Base-by-base conservation (phyloP, 1,140 invertebrate genomes). In the Nasonia giraulti region DNA sequence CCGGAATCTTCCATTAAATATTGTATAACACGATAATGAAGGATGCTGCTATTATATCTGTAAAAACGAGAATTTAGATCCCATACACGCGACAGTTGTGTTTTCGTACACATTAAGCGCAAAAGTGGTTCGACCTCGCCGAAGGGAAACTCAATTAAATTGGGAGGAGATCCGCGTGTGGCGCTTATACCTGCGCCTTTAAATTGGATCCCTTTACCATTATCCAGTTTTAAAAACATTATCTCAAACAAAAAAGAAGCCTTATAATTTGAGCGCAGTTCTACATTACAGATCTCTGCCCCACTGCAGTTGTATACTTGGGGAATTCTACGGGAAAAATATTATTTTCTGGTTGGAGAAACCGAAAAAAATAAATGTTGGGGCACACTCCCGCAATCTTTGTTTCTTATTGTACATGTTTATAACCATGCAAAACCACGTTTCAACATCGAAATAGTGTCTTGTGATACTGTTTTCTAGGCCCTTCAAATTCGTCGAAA, bases 71-170 rank as follows among this genome's bases (percentile, higher is more conserved):
- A 77, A 31, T 68, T 77, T 77, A 68, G 14, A 76, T 50, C 0
- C 40, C 2, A 50, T 50, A 44, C 40, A 78, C 62, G 47, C 5
- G 62, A 83, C 82, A 78, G 82, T 69, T 83, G 74, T 83, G 40
- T 83, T 78, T 69, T 78, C 66, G 82, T 83, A 50, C 40, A 62
- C 75, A 62, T 79, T 84, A 84, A 62, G 20, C 27, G 77, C 74
- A 80, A 84, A 84, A 84, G 50, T 85, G 73, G 44, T 33, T 69
- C 44, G 84, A 81, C 79, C 79, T 81, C 84, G 79, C 84, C 84
- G 79, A 81, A 77, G 79, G 79, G 71, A 81, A 77, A 85, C 79
- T 77, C 73, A 68, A 85, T 85, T 85, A 81, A 85, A 81, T 85
- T 85, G 69, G 79, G 79, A 80, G 77, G 71, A 37, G 33, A 69